These are phyloP conservation scores for Trisateles emortualis DNA, from an alignment of 2,888 invertebrate species.

Conservation along the genomic window DNA sequence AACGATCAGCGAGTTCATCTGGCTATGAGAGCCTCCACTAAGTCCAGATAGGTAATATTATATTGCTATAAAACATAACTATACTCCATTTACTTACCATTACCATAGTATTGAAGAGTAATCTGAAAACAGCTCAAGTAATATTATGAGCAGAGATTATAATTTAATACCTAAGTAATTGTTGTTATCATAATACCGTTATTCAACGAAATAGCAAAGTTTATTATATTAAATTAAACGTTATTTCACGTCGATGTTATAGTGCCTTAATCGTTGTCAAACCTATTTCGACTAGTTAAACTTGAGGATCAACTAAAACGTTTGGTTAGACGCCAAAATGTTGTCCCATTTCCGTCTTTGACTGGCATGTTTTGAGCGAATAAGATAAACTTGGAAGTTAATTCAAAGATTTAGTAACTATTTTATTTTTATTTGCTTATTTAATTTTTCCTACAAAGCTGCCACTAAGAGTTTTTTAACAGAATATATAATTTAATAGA, in stretches of 20 bases:
- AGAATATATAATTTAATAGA: too few species aligned
- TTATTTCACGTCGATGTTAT: neutral
- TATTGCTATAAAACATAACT: too few species aligned
- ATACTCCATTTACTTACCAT: too few species aligned
- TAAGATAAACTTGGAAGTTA: neutral
- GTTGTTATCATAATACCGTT: neutral
- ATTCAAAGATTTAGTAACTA: neutral
- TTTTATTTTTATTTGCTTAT: neutral
- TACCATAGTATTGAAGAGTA: too few species aligned
- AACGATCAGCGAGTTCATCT: too few species aligned
- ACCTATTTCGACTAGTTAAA: neutral
- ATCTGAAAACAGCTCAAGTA: too few species aligned
- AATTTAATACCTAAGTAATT: conserved; percentile 33
- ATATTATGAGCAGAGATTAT: conserved; percentile 9
- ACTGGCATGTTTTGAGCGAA: conserved; percentile 2
- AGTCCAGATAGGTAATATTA: too few species aligned
- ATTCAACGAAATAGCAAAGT: neutral
- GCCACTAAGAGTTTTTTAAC: too few species aligned
- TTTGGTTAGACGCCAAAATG: conserved; percentile 4
- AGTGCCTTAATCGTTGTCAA: neutral
- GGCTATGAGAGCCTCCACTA: too few species aligned
- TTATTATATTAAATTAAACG: neutral
- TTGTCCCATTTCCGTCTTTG: conserved; percentile 1
- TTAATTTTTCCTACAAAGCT: too few species aligned
- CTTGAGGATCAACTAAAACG: neutral